Evolutionary conservation across 2,888 invertebrate species (phyloP).

Genomic region (Eumerus sabulonum): DNA sequence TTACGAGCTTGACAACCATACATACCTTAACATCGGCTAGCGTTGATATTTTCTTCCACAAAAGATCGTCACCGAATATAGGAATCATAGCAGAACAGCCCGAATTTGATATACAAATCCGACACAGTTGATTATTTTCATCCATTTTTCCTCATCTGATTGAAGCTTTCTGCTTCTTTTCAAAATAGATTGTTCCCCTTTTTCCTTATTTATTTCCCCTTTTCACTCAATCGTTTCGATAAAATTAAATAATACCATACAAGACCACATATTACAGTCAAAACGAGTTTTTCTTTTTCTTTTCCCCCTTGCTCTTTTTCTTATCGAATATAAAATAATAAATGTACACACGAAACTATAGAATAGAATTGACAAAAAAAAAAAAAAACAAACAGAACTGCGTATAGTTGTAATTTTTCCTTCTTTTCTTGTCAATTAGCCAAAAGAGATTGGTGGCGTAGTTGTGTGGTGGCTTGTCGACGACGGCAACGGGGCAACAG

Average conservation of each 20-base stretch:
- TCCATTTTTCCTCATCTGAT: slow-evolving; percentile 69
- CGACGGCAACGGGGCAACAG: slow-evolving; percentile 45
- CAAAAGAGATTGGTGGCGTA: slow-evolving; percentile 57
- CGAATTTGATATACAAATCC: slow-evolving; percentile 77
- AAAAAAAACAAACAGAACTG: slow-evolving; percentile 32
- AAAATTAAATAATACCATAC: neutral
- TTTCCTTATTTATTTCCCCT: too few relatives aligned
- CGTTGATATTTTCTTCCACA: slow-evolving; percentile 78
- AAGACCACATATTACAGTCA: slow-evolving; percentile 19
- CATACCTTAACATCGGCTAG: slow-evolving; percentile 78
- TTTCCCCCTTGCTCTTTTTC: slow-evolving; percentile 7
- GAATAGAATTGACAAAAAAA: slow-evolving; percentile 40
- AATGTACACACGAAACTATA: slow-evolving; percentile 46
- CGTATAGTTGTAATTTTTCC: slow-evolving; percentile 43
- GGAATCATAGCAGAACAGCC: slow-evolving; percentile 77
- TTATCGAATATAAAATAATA: slow-evolving; percentile 52
- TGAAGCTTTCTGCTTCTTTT: slow-evolving; percentile 29
- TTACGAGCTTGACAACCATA: slow-evolving; percentile 11
- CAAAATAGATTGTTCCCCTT: neutral
- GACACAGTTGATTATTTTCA: slow-evolving; percentile 75
- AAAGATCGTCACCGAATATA: slow-evolving; percentile 78
- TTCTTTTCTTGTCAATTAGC: slow-evolving; percentile 62
- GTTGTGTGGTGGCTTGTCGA: slow-evolving; percentile 47
- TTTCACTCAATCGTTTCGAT: too few relatives aligned
- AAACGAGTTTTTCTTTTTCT: slow-evolving; percentile 48